Base-by-base conservation (phyloP, 2,888 invertebrate genomes). In the Germaria angustata region DNA sequence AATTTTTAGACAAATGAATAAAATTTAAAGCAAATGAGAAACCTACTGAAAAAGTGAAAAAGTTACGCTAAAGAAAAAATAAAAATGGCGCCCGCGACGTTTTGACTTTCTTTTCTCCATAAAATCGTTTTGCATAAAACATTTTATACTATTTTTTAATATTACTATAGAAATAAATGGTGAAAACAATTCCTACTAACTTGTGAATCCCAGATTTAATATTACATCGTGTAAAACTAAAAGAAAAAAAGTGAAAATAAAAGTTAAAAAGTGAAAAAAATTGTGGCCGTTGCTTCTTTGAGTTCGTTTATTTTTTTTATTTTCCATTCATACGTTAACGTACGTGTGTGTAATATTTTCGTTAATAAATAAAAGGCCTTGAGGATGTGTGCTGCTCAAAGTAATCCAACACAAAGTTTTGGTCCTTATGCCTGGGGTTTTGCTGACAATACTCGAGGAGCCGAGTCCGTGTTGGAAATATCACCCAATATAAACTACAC, bases 401-500 rank as follows among this genome's bases (percentile, higher is more conserved):
- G 91, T 86, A 91, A 91, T 86, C 90, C 91, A 84, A 90, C 90
- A 86, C 89, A 90, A 63, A 88, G 88, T 88, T 91, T 91, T 85
- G 91, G 91, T 86, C 82, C 82, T 82, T 91, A 91, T 85, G 89
- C 91, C 85, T 91, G 91, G 91, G 90, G 91, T 80, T 91, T 91
- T 86, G 88, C 91, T 85, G 91, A 91, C 87, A 91, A 91, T 86
- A 91, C 91, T 87, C 88, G 89, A 80, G 89, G 90, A 80, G 88
- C 90, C 84, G 91, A 91, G 86, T 91, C 91, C 81, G 91, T 91
- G 77, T 90, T 91, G 85, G 91, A 91, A 87, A 91, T 91, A 88
- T 90, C 91, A 84, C 91, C 91, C 78, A 91, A 91, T 86, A 91
- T 91, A 84, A 91, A 91, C 87, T 91, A 91, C 85, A 91, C 91